phyloP scores from a whole-genome alignment of 2,113 vertebrate genomes.

The Illadopsis cleaveri region DNA sequence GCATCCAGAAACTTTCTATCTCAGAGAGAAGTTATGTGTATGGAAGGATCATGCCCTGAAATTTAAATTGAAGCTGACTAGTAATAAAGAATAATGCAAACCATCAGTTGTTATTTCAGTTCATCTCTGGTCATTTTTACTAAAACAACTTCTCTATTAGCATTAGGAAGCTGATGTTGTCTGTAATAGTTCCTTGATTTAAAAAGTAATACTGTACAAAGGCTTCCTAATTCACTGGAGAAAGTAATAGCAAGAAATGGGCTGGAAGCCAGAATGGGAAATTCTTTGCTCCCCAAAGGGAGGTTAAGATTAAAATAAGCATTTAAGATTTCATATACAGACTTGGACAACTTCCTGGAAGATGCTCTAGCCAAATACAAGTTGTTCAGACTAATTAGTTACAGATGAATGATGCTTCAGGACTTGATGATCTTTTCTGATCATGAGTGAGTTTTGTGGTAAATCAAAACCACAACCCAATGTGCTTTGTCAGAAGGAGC shows the following conservation, averaged over 20 bases:
- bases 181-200: background rate
- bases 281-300: background rate
- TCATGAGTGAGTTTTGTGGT: background rate
- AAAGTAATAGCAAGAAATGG: background rate
- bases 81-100: background rate
- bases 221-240: background rate
- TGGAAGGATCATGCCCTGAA: background rate
- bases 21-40: background rate
- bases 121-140: background rate
- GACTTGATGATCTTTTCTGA: background rate
- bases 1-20: background rate
- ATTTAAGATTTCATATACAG: background rate
- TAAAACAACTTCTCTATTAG: background rate
- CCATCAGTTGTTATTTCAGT: background rate
- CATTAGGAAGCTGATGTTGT: background rate
- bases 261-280: background rate
- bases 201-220: background rate
- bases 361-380: background rate
- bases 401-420: background rate
- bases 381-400: background rate
- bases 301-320: background rate
- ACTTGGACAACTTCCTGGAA: background rate
- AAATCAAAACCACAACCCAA: background rate
- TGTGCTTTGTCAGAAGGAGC: background rate
- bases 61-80: background rate